Conservation (phyloP, 2,797 vertebrate genomes). For the Malacoctenus gilli region DNA sequence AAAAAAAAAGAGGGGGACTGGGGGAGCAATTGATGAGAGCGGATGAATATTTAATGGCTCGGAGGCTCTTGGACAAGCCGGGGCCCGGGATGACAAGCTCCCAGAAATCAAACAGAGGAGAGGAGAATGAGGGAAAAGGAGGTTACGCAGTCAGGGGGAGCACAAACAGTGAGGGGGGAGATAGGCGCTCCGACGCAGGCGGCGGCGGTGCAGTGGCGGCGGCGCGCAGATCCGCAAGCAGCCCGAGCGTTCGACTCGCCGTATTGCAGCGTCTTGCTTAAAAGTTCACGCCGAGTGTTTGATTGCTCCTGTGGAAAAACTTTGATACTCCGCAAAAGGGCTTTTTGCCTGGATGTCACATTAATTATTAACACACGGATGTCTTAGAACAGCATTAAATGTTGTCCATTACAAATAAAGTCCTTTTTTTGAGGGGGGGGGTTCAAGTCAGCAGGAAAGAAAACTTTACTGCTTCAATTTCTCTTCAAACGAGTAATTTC, state of each 20-base stretch:
- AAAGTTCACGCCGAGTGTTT: slow-evolving; percentile 47
- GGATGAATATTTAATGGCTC: slow-evolving; percentile 80
- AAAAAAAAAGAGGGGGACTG: slow-evolving; percentile 46
- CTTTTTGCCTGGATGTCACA: not conserved
- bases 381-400: slow-evolving; percentile 36
- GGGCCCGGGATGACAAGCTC: slow-evolving; percentile 66
- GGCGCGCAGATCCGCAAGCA: slow-evolving; percentile 28
- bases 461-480: slow-evolving; percentile 26
- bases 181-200: slow-evolving; percentile 39
- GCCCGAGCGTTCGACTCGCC: slow-evolving; percentile 24
- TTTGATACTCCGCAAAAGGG: slow-evolving; percentile 15
- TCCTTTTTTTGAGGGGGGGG: not conserved
- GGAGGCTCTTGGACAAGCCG: slow-evolving; percentile 73
- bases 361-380: slow-evolving; percentile 40
- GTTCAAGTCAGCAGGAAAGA: not conserved
- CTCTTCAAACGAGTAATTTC: slow-evolving; percentile 49
- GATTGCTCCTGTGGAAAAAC: slow-evolving; percentile 47
- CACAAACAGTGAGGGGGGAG: slow-evolving; percentile 45
- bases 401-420: slow-evolving; percentile 15
- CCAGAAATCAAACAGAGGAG: slow-evolving; percentile 66
- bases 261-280: slow-evolving; percentile 19
- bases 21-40: slow-evolving; percentile 75
- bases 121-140: slow-evolving; percentile 56
- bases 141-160: slow-evolving; percentile 50
- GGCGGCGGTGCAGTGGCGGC: slow-evolving; percentile 9